A percentile compares a stretch with the other conserved stretches of the same genome.
Evolutionary conservation across 2,888 invertebrate species (phyloP).

Genomic region (Xylocampa areola): DNA sequence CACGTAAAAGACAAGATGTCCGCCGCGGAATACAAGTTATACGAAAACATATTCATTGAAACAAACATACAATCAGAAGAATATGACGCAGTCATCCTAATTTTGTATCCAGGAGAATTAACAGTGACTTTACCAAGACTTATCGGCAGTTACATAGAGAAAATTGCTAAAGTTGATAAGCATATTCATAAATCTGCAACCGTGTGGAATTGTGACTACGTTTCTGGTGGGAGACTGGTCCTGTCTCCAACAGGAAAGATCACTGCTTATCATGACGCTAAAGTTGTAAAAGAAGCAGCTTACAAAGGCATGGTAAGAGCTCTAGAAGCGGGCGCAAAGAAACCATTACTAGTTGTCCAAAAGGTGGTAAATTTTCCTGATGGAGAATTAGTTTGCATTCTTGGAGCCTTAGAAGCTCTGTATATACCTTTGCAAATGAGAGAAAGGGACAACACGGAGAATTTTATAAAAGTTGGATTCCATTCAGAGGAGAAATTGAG

Average conservation of each 20-base stretch:
- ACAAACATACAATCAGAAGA: conserved; percentile 81
- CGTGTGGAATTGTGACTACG: conserved; percentile 90
- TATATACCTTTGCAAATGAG: conserved; percentile 95
- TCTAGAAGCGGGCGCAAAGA: conserved; percentile 94
- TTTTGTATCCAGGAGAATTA: conserved; percentile 88
- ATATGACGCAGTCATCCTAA: conserved; percentile 91
- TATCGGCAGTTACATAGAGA: conserved; percentile 76
- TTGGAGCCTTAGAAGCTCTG: conserved; percentile 96
- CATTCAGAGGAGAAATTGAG: conserved; percentile 88
- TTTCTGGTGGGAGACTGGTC: conserved; percentile 92
- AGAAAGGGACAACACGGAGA: conserved; percentile 90
- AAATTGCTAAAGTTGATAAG: conserved; percentile 76
- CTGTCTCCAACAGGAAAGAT: conserved; percentile 94
- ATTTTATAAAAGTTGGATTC: conserved; percentile 91
- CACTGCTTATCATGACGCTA: conserved; percentile 89
- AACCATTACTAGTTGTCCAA: conserved; percentile 94
- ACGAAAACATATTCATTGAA: conserved; percentile 84
- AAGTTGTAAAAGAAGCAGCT: conserved; percentile 91
- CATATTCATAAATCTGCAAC: conserved; percentile 85
- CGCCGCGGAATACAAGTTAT: conserved; percentile 70
- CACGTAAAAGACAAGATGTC: conserved; percentile 16
- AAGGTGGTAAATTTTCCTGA: conserved; percentile 92
- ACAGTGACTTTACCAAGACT: conserved; percentile 80
- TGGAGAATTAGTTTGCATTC: conserved; percentile 93
- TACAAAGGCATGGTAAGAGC: conserved; percentile 94